Base-by-base conservation (phyloP, 2,797 vertebrate species). In the Brachyrhaphis roseni region DNA sequence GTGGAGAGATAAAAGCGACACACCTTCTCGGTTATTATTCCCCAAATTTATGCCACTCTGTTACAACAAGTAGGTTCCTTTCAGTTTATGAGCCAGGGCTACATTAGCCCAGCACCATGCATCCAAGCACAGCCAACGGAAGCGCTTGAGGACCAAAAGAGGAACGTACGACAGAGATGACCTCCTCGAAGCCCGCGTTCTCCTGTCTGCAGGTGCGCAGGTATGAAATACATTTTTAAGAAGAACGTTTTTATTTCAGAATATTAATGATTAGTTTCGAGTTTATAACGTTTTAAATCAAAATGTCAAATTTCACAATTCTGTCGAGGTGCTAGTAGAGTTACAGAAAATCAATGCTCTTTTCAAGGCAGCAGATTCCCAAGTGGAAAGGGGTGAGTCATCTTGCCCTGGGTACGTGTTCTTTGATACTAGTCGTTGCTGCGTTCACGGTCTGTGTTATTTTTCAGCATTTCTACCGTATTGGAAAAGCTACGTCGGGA, bases 31-130 rank as follows among this genome's bases (percentile, higher is more conserved):
- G 13, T 10, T 51, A 26, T 55, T 71, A 23, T 57, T 16, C 12
- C 46, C 39, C 57, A 64, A 78, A 82, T 16, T 53, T 81, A 55
- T 59, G 26, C 75, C 26, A 74, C 43, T 43, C 13, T 11, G 18
- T 74, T n/a, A 41, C 72, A 57, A 70, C 13, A 68, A 39, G 1
- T 23, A 74, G 66, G 26, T 53, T 23, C 31, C 34, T 34, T 78
- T 72, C 18, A 34, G 57, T 82, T 31, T 47, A 16, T 18, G 18
- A 34, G 20, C 41, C 39, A 55, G 20, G 1, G 82, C 82, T 81
- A 72, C 39, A 39, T 49, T 75, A 28, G 28, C 62, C 34, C 41
- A 51, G 55, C 26, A 68, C 71, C 75, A 77, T 59, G 11, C 34
- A 79, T 41, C 20, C 20, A 51, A 34, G 31, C 45, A 47, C 72